phyloP scores from a whole-genome alignment of 2,888 invertebrate species.

The Dryadula phaetusa region DNA sequence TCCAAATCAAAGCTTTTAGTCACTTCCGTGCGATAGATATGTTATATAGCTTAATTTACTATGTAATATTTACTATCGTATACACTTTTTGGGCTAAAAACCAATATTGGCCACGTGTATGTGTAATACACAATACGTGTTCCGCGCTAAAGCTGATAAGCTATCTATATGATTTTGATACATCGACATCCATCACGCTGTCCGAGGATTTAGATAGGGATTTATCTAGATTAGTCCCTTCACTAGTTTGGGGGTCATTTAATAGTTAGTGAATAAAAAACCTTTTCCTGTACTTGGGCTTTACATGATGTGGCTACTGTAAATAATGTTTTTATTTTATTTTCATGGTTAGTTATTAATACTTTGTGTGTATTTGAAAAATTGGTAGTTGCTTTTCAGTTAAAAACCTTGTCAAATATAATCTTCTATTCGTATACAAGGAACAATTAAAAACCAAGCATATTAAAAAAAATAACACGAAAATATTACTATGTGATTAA shows the following conservation, averaged over 20 bases:
- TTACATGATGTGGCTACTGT: neutral
- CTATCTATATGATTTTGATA: conserved; percentile 54
- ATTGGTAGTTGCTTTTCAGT: too few relatives aligned
- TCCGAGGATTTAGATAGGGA: conserved; percentile 65
- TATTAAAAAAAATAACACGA: too few relatives aligned
- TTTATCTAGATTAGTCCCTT: conserved; percentile 57
- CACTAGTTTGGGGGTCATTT: conserved; percentile 38
- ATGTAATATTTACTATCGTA: conserved; percentile 7
- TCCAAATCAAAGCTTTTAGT: conserved; percentile 14
- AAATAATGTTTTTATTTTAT: neutral
- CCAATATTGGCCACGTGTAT: conserved; percentile 27
- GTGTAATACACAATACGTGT: conserved; percentile 33
- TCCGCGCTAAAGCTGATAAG: conserved; percentile 52
- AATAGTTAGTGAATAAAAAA: conserved; percentile 8
- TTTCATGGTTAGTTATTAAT: too few relatives aligned
- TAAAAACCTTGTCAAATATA: too few relatives aligned
- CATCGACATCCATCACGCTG: conserved; percentile 65
- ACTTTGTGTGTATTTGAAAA: too few relatives aligned
- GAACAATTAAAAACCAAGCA: too few relatives aligned
- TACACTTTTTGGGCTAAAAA: conserved; percentile 15
- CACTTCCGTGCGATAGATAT: conserved; percentile 14
- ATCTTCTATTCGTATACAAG: neutral
- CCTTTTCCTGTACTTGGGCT: neutral
- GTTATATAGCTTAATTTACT: neutral
- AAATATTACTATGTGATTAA: too few relatives aligned